A percentile compares a stretch with the other conserved stretches of the same genome.
Conservation (phyloP, 2,113 vertebrate species). For the Scytalopus superciliaris region DNA sequence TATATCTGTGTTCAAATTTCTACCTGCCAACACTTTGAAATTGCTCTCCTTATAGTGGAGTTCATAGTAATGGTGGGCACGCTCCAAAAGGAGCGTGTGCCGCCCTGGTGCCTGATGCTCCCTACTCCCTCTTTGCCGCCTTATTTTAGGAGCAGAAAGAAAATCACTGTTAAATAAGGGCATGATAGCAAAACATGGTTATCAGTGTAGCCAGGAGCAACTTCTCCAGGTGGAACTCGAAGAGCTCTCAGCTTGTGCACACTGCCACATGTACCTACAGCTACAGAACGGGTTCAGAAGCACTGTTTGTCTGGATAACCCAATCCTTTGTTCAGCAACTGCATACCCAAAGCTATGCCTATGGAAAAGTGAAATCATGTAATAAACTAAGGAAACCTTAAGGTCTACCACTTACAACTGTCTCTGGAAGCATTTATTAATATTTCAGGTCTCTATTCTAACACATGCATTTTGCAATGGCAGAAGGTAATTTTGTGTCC, state of each 20-base stretch:
- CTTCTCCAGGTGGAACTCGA: neutral
- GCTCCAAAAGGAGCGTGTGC: neutral
- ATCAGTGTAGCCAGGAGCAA: neutral
- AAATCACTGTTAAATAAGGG: neutral
- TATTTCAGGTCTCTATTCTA: neutral
- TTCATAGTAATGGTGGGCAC: neutral
- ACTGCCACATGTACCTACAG: neutral
- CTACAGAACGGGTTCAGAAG: neutral
- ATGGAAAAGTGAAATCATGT: neutral
- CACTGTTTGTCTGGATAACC: neutral
- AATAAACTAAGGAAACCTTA: conserved; percentile 49
- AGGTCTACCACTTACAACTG: neutral
- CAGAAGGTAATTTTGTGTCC: neutral
- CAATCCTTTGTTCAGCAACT: neutral
- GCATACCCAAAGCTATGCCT: neutral
- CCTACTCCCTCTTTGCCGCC: neutral
- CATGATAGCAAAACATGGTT: neutral
- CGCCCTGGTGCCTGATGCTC: neutral
- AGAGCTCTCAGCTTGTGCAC: neutral
- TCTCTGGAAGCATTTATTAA: conserved; percentile 46
- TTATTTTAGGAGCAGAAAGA: conserved; percentile 28
- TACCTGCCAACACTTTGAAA: neutral
- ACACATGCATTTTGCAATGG: neutral
- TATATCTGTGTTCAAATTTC: neutral
- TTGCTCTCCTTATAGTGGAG: neutral